A percentile compares a stretch with the other conserved stretches of the same genome.
phyloP scores from a whole-genome alignment of 2,113 vertebrate genomes.

The Mastomys natalensis region DNA sequence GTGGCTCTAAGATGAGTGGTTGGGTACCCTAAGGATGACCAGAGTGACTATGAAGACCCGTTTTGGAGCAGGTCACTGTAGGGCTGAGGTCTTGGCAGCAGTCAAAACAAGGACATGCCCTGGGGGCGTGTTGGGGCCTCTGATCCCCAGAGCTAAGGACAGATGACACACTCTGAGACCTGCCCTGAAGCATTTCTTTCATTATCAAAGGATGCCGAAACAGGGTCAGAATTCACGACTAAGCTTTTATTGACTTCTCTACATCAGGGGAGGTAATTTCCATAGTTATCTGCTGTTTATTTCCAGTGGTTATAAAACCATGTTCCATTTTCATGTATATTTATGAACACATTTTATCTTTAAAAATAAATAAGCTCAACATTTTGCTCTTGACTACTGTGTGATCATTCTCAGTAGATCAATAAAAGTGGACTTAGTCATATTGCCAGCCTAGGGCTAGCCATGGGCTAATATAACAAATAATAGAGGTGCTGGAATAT shows the following conservation, averaged over 20 bases:
- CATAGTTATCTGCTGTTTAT: background rate
- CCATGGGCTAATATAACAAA: background rate
- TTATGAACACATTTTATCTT: background rate
- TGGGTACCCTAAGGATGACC: background rate
- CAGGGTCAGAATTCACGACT: background rate
- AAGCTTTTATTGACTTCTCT: conserved; percentile 31
- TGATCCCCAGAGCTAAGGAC: background rate
- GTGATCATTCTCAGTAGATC: background rate
- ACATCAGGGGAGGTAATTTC: background rate
- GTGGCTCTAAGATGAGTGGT: background rate
- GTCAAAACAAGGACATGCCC: background rate
- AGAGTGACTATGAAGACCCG: background rate
- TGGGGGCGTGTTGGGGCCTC: background rate
- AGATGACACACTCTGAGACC: background rate
- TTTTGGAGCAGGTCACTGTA: background rate
- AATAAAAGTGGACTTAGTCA: background rate
- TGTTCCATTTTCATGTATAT: background rate
- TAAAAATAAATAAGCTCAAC: conserved; percentile 39
- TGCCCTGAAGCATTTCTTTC: background rate
- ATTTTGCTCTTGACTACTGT: background rate
- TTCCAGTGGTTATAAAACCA: background rate
- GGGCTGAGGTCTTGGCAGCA: background rate
- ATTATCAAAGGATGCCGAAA: background rate
- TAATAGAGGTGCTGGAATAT: background rate
- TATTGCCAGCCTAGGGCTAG: background rate